A percentile compares a stretch with the other conserved stretches of the same genome.
phyloP scores from a whole-genome alignment of 2,113 vertebrate genomes.

The Hemiscyllium ocellatum region DNA sequence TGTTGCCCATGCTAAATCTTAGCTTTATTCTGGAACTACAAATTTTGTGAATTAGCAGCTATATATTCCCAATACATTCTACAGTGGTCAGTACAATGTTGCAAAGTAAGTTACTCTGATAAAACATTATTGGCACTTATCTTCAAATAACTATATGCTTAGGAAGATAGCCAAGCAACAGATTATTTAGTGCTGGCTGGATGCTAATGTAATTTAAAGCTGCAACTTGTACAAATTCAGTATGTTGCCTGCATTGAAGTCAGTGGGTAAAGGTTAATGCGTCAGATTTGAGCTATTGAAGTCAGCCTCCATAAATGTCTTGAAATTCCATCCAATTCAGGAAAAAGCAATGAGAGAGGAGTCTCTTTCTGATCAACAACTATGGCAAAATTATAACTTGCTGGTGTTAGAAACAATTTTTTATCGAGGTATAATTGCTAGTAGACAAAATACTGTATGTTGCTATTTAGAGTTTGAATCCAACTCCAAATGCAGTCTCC shows the following conservation, averaged over 20 bases:
- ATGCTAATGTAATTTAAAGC: neutral
- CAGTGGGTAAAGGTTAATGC: neutral
- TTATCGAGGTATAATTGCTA: neutral
- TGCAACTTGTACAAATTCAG: neutral
- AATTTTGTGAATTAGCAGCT: neutral
- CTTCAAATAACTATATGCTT: neutral
- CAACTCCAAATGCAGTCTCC: neutral
- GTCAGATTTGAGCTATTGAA: neutral
- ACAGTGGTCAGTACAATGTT: neutral
- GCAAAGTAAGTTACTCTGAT: neutral
- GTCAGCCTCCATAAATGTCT: neutral
- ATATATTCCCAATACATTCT: neutral
- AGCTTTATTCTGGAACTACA: neutral
- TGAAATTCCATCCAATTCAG: neutral
- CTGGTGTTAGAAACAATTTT: neutral
- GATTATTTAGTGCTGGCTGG: neutral
- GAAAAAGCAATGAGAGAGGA: neutral
- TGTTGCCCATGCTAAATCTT: neutral
- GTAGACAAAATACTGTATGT: neutral
- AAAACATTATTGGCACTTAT: neutral
- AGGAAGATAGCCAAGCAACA: neutral
- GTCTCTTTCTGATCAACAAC: neutral
- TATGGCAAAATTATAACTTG: neutral
- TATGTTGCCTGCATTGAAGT: neutral
- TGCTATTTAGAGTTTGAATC: neutral